Conservation (phyloP, 1,140 invertebrate species). For the Sinonovacula constricta region DNA sequence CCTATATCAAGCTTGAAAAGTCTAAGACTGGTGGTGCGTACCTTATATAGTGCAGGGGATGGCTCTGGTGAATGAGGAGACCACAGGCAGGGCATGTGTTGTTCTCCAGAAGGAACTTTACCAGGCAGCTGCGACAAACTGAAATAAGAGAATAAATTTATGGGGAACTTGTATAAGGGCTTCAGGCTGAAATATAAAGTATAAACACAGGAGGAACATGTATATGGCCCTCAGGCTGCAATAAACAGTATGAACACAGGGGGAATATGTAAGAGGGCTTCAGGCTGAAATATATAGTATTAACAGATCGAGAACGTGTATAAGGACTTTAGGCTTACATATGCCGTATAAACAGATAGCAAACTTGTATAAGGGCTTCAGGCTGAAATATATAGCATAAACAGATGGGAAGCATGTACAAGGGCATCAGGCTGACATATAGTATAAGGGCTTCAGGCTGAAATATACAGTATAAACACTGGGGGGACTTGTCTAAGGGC, state of each 20-base stretch:
- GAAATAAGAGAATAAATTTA: slow-evolving; percentile 53
- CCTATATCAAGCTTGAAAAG: too few relatives aligned
- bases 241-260: neutral
- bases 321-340: neutral
- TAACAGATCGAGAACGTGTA: neutral
- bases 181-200: neutral
- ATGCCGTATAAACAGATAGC: too few relatives aligned
- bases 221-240: neutral
- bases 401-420: too few relatives aligned
- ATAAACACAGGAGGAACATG: neutral
- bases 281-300: neutral
- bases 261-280: neutral
- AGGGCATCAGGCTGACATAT: too few relatives aligned
- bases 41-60: slow-evolving; percentile 75
- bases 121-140: slow-evolving; percentile 78
- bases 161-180: neutral
- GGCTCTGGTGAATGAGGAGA: slow-evolving; percentile 77
- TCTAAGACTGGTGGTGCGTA: too few relatives aligned
- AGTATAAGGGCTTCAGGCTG: too few relatives aligned
- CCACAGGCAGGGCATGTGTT: slow-evolving; percentile 78
- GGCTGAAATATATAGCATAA: too few relatives aligned
- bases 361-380: too few relatives aligned
- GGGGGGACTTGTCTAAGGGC: too few relatives aligned
- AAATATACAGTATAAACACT: too few relatives aligned
- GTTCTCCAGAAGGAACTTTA: slow-evolving; percentile 75